Evolutionary conservation across 1,140 invertebrate genomes (phyloP), one percentile per base, ranked within the genome.

Genomic region (Panagrolaimus sp.): DNA sequence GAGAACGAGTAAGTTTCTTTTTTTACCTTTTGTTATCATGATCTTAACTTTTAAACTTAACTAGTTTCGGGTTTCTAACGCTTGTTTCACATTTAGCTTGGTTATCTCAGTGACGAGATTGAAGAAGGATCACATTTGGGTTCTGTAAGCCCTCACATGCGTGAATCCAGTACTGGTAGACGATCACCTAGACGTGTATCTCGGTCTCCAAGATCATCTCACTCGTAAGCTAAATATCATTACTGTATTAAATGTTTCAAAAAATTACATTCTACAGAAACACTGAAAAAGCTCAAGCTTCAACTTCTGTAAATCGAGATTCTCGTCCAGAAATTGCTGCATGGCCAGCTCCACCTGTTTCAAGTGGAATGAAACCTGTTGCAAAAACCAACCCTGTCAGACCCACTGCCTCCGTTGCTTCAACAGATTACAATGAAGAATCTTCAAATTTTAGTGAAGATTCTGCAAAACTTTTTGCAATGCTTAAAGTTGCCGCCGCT

Each of bases 291-390:
- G 7, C 32, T 38, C 32, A 38, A 38, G 7, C 32, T 38, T 32
- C 44, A 67, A 68, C 26, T 15, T 21, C 64, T 17, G 14, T 67
- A n/a, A 9, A 73, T 21, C 55, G 67, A 43, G 76, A 78, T 62
- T 80, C 75, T 9, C 75, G 76, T 15, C 78, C 78, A 38, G 73
- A 79, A 32, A 80, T 79, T 43, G 75, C 70, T 43, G 71, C 78
- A 14, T 79, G 78, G 78, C 78, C 78, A n/a, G 78, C 73, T 24
- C 78, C 78, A 12, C 73, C 77, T 43, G 32, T 67, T 10, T 26
- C 66, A 28, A 55, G 17, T 72, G 44, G 32, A 17, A 71, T 71
- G 10, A 58, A 65, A 43, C 66, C 44, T 32, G 28, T 48, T 28
- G 55, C 52, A 26, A 58, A 58, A 58, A 58, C 52, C 14, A 58